These are phyloP conservation scores for Amphipoea lucens DNA, from an alignment of 2,888 invertebrate species.

Conservation along the genomic window DNA sequence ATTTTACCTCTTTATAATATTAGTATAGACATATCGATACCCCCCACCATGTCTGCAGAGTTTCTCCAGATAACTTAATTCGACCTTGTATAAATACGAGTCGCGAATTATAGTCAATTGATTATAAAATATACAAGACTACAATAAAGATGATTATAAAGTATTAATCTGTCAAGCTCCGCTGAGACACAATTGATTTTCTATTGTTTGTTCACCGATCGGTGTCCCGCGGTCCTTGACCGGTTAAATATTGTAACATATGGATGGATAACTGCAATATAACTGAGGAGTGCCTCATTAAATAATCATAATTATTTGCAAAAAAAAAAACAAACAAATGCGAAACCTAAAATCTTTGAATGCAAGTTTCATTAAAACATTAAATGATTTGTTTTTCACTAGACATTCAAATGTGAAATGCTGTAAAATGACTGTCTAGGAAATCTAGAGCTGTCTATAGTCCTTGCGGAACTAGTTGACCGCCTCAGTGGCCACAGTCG, in stretches of 20 bases:
- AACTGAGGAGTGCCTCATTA: not conserved
- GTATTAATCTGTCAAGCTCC: too few relatives aligned
- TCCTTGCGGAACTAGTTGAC: too few relatives aligned
- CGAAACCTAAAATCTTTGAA: not conserved
- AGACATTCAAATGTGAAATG: not conserved
- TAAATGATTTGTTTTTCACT: not conserved
- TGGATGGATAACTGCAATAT: not conserved
- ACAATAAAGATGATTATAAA: not conserved
- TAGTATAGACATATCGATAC: not conserved
- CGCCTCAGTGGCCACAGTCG: too few relatives aligned
- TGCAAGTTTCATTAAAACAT: not conserved
- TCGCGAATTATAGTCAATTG: constrained; percentile 21
- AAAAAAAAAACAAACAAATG: not conserved
- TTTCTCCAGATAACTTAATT: not conserved
- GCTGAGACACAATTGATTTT: too few relatives aligned
- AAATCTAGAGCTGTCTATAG: not conserved
- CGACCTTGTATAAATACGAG: not conserved
- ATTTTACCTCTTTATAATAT: too few relatives aligned
- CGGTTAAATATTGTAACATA: not conserved
- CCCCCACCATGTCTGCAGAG: not conserved
- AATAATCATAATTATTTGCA: not conserved
- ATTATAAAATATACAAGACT: not conserved
- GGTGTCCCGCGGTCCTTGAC: too few relatives aligned
- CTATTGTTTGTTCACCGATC: too few relatives aligned
- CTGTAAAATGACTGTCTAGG: not conserved